A percentile compares a stretch with the other conserved stretches of the same genome.
These are phyloP conservation scores for Neodon shergylaensis DNA, from an alignment of 2,113 vertebrate species.

Conservation along the genomic window DNA sequence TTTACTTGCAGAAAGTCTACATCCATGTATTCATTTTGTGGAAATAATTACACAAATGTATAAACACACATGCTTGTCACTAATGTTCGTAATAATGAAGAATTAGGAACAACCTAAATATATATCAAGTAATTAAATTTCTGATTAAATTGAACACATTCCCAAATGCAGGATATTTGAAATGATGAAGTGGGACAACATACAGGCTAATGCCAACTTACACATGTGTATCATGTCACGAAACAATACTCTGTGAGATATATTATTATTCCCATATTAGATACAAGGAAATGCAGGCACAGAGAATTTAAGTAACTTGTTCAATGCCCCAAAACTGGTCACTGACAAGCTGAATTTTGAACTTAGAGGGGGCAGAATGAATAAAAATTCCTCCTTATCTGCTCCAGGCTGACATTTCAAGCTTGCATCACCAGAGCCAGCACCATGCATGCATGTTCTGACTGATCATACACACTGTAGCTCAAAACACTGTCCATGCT, in stretches of 20 bases:
- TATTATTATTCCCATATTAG: not conserved
- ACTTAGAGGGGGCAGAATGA: not conserved
- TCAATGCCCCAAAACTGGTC: not conserved
- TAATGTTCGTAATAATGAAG: not conserved
- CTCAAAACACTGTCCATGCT: not conserved
- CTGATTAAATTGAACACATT: constrained; percentile 3
- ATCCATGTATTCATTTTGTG: not conserved
- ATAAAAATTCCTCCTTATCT: not conserved
- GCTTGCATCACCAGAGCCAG: not conserved
- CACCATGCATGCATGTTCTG: not conserved
- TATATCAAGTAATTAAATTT: not conserved
- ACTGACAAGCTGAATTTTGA: not conserved
- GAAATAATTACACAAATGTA: constrained; percentile 51
- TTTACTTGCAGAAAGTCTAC: not conserved
- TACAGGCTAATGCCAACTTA: not conserved
- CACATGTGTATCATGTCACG: not conserved
- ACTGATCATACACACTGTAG: not conserved
- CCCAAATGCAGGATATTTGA: not conserved
- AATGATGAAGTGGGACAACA: not conserved
- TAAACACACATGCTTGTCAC: not conserved
- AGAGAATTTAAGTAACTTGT: constrained; percentile 5
- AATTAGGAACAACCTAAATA: not conserved
- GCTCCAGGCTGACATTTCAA: not conserved
- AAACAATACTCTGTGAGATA: not conserved
- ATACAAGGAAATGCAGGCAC: constrained; percentile 25